Base-by-base conservation (phyloP, 1,140 invertebrate genomes). In the Papilio helenus region DNA sequence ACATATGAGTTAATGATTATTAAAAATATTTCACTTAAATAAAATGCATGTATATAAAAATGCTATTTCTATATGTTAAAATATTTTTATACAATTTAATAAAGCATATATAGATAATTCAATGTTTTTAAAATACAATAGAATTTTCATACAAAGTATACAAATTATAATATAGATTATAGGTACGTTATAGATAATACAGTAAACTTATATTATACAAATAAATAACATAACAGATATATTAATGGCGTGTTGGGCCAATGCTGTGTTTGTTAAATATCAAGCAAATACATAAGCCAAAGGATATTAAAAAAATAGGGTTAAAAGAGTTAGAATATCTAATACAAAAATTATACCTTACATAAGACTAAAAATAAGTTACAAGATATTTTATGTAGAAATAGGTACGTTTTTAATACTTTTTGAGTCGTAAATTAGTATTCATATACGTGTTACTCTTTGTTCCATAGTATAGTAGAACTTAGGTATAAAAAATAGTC, bases 41-140 rank as follows among this genome's bases (percentile, higher is more conserved):
- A n/a, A n/a, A n/a, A n/a, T n/a, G n/a, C n/a, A n/a, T n/a, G 58
- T 26, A 61, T 23, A 26, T 61, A 61, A 61, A 26, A 61, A 61
- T 55, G 8, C 18, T 20, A 20, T 26, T 61, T 26, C 20, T 23
- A 10, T 26, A 26, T 20, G 10, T 58, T 58, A 20, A 58, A 23
- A 20, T 58, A 26, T 61, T 61, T 61, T 61, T 14, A 26, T 16
- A 61, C 0, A 61, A 61, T 26, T 61, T 12, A 14, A 61, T 23
- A 61, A 26, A 26, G 23, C 23, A 26, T 61, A 61, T 26, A 3
- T 61, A 61, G 9, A 61, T 26, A 61, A 61, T 61, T 26, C 23
- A 26, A 26, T 61, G 12, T 26, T 55, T 55, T 20, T 61, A 26
- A 23, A 61, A 61, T 61, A 61, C 23, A 61, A 26, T 55, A n/a